Base-by-base conservation (phyloP, 2,797 vertebrate genomes). In the Syncerus caffer region DNA sequence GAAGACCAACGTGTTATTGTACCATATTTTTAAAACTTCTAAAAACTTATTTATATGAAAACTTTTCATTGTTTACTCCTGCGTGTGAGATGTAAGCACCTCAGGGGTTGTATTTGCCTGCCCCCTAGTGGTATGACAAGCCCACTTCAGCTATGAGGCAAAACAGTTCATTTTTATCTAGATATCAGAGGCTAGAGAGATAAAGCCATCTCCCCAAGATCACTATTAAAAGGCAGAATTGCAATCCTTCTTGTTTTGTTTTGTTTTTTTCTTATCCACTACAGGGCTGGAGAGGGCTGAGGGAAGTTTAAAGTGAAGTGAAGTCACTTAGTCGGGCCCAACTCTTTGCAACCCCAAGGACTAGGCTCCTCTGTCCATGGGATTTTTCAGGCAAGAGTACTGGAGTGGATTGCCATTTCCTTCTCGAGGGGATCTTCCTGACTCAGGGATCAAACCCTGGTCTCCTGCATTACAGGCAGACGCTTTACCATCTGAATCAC, bases 71-170 rank as follows among this genome's bases (percentile, higher is more conserved):
- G 8, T 84, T 89, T 58, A 34, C 25, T 17, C 16, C 8, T 6
- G 3, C 6, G 3, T n/a, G 42, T 6, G 3, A 25, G 0, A 21
- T 19, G 12, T 8, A 23, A 82, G 8, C 27, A 64, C 12, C n/a
- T 64, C 27, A 55, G 82, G 45, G 45, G 13, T 95, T 96, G 92
- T 93, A 7, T 95, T 97, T 92, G 93, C 71, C 96, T 98, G 96
- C 97, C 97, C 96, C 83, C 98, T 98, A 50, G 95, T 97, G 97
- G 94, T 34, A 0, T 42, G 1, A 85, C 0, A 29, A 25, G 6
- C 2, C 7, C 85, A 83, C n/a, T 90, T 93, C 88, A 67, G 38
- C 13, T 78, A 51, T 3, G 25, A 96, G 15, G 14, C 21, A 14
- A 42, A 89, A 53, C 45, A 4, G 1, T 27, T 62, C 38, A 12